Percentiles rank a stretch among this genome's conserved stretches.
Evolutionary conservation across 2,797 vertebrate species (phyloP).

Genomic region (Acestrorhynchus altus): DNA sequence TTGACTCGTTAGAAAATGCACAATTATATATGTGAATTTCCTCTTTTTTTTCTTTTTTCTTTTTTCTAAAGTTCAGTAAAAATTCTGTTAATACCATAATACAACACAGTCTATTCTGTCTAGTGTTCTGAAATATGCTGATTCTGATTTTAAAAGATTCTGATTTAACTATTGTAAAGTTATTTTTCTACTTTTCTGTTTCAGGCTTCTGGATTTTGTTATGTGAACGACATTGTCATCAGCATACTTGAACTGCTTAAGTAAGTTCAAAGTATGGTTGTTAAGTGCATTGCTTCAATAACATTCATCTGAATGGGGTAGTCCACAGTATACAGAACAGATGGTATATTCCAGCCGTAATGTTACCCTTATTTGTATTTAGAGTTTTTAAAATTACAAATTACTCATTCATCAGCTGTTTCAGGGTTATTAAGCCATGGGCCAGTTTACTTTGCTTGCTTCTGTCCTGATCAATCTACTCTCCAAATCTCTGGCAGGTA

Average conservation of each 20-base stretch:
- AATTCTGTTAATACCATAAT: no score
- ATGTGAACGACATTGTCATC: slow-evolving; percentile 98
- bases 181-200: slow-evolving; percentile 15
- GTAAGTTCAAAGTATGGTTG: slow-evolving; percentile 74
- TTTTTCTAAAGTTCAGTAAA: no score
- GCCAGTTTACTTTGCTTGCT: no score
- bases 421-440: background rate
- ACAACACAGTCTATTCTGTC: background rate
- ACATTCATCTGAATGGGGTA: background rate
- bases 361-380: no score
- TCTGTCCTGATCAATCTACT: no score
- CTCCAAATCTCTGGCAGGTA: slow-evolving; percentile 76
- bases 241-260: slow-evolving; percentile 97
- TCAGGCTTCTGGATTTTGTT: slow-evolving; percentile 97
- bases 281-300: background rate
- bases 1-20: no score
- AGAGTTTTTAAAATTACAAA: no score
- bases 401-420: background rate
- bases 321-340: background rate
- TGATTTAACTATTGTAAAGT: no score
- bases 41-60: no score
- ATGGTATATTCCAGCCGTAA: background rate
- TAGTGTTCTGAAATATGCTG: background rate
- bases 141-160: no score
- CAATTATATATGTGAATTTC: no score